Conservation (phyloP, 2,797 vertebrate genomes). For the Syndactyla subalaris region DNA sequence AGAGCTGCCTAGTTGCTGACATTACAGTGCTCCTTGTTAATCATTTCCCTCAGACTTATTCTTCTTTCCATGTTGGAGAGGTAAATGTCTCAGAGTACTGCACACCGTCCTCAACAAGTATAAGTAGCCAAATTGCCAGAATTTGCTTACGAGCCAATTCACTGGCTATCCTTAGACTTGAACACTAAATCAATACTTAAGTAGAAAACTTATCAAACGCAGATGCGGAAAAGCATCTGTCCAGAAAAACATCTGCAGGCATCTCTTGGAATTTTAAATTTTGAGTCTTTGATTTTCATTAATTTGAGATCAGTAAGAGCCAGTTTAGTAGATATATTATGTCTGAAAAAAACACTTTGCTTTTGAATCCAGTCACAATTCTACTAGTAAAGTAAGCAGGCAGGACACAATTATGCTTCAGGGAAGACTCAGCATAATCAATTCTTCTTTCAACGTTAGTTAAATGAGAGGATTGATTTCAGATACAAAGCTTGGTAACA, state of each 20-base stretch:
- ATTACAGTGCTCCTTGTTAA: background rate
- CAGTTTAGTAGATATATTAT: background rate
- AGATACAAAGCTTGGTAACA: background rate
- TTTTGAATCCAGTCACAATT: background rate
- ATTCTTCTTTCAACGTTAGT: slow-evolving; percentile 31
- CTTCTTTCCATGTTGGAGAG: background rate
- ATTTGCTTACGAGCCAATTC: background rate
- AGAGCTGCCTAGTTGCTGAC: background rate
- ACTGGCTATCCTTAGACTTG: background rate
- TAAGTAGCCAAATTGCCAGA: background rate
- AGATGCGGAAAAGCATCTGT: background rate
- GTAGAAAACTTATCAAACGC: background rate
- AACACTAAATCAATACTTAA: background rate
- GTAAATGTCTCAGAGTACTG: background rate
- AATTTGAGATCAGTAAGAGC: background rate
- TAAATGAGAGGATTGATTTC: slow-evolving; percentile 59
- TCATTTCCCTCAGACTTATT: background rate
- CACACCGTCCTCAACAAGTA: background rate
- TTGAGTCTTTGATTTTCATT: background rate
- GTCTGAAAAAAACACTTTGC: background rate
- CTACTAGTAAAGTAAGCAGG: background rate
- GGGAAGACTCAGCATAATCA: slow-evolving; percentile 37
- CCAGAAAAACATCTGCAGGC: background rate
- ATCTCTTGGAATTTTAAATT: background rate
- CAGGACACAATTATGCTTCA: background rate